Evolutionary conservation across 1,140 invertebrate genomes (phyloP), one percentile per base, ranked within the genome.

Genomic region (Dufourea novaeangliae): DNA sequence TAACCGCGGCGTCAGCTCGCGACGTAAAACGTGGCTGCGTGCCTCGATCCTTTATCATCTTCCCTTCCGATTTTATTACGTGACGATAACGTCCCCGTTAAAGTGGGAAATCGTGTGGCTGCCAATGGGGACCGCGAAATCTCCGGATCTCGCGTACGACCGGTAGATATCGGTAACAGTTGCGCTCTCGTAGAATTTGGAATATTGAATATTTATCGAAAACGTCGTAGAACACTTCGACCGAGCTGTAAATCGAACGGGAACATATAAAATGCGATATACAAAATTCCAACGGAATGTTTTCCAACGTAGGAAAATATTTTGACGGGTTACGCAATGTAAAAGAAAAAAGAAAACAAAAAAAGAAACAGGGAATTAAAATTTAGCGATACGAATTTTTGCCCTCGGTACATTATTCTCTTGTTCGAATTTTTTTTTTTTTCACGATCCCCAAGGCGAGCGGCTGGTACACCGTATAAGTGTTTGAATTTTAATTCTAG

Each of bases 401-500:
- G 1, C 41, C 14, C 8, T 17, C 39, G 41, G 14, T 17, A 6
- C 74, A 50, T 70, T 32, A 50, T 25, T 29, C 54, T 34, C 12
- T 10, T 11, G n/a, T 14, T 50, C 27, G 10, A 61, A 37, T 25
- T 62, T 66, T 66, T 41, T 54, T 41, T 54, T 41, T 29, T 37
- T 8, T 8, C 34, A 37, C 32, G 32, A 12, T 57, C 20, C n/a
- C 12, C 20, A 37, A 6, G 8, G 7, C 0, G 59, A 8, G 17
- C 34, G 29, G 44, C 11, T 14, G 44, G 10, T 27, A 64, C 44
- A 54, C 27, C 27, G 57, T 50, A 34, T 63, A 64, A 79, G 46
- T 37, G 66, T 74, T 82, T 82, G 80, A 78, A 83, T 83, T 83
- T 83, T 83, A 83, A 83, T 83, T 82, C 37, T n/a, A 63, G 14